Evolutionary conservation across 2,113 vertebrate genomes (phyloP).

Genomic region (Pterophyllum scalare): DNA sequence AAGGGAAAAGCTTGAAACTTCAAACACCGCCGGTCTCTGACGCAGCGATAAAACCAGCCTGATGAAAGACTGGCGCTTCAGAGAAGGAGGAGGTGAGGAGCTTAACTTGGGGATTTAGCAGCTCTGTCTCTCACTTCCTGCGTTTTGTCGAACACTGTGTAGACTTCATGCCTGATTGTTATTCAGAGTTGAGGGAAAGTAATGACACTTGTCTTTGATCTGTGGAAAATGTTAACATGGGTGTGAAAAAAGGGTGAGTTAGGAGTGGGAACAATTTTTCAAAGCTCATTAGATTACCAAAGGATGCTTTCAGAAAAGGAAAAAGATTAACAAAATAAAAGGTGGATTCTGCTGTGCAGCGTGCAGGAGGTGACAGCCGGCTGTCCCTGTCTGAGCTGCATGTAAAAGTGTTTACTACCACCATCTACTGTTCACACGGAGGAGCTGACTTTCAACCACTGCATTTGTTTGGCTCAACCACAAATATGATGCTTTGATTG

Average conservation of each 20-base stretch:
- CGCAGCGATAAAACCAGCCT: conserved; percentile 66
- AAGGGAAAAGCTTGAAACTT: conserved; percentile 57
- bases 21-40: conserved; percentile 60
- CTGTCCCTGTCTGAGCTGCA: conserved; percentile 2
- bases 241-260: background rate
- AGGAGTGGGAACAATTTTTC: background rate
- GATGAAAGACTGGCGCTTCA: conserved; percentile 73
- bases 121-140: conserved; percentile 53
- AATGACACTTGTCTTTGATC: conserved; percentile 42
- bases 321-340: background rate
- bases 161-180: conserved; percentile 43
- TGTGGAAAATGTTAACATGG: conserved; percentile 11
- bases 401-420: conserved; percentile 81
- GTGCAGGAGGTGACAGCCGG: background rate
- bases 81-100: conserved; percentile 60
- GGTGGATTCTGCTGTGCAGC: background rate
- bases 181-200: conserved; percentile 41
- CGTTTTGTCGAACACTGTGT: conserved; percentile 59
- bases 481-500: background rate
- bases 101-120: conserved; percentile 79
- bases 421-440: conserved; percentile 84
- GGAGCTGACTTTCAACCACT: conserved; percentile 56
- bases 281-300: background rate
- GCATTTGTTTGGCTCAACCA: background rate
- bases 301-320: background rate